Evolutionary conservation across 2,113 vertebrate genomes (phyloP), one percentile per base, ranked within the genome.

Genomic region (Orientallactaga bullata): DNA sequence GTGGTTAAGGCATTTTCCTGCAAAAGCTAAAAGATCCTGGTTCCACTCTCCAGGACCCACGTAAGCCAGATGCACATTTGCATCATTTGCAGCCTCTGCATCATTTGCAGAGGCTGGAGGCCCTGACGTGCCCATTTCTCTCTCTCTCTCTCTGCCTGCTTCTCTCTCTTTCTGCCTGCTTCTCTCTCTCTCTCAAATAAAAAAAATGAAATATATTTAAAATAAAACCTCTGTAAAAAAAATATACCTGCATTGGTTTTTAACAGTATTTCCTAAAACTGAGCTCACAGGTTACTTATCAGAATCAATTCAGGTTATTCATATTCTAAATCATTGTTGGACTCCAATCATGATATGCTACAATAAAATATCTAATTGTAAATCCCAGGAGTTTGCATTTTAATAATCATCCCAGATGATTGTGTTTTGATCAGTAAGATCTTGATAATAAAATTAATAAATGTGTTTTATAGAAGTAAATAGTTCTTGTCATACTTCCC

Each of bases 401-500:
- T 65, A 74, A 60, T 88, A 80, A 90, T 35, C 9, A 71, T 42
- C 30, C n/a, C 13, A 63, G 28, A 32, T 93, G 28, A 90, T 47
- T 90, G 88, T 42, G 18, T 79, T 92, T 91, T n/a, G 8, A 61
- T 94, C 24, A 30, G 2, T 73, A 51, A 91, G 63, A 51, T 63
- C 66, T 77, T 93, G 39, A 92, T 71, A 93, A 95, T 58, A 51
- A 94, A 91, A 68, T 65, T 72, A 94, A 47, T 60, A 84, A 83
- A 23, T 84, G 26, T 30, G 7, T 58, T 69, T 91, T 81, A n/a
- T 51, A 95, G 82, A 97, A 85, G 91, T 96, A 96, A 97, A 92
- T 84, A 93, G 20, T 90, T 74, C 85, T 91, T 97, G 94, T 92
- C 95, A 93, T 94, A 92, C 93, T 93, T 97, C 88, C 96, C 82